A percentile compares a stretch with the other conserved stretches of the same genome.
phyloP scores from a whole-genome alignment of 1,140 invertebrate species.

The Drosophila sp. region DNA sequence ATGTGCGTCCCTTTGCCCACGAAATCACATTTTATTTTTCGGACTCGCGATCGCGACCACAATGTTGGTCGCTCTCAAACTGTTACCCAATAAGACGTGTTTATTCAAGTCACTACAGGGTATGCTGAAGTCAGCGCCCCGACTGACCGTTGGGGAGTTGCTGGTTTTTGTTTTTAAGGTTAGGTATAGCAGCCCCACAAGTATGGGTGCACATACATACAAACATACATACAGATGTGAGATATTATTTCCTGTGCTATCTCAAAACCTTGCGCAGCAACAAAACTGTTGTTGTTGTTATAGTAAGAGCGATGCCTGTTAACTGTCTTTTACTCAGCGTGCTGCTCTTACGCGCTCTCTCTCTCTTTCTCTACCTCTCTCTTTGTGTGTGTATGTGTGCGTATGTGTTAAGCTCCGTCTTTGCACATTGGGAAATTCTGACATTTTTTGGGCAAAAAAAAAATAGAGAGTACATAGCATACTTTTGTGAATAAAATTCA shows the following conservation, averaged over 20 bases:
- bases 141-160: neutral
- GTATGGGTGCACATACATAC: conserved; percentile 2
- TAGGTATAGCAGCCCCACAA: neutral
- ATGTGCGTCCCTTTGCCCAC: too few species aligned
- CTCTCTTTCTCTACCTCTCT: conserved; percentile 5
- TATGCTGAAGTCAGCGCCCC: neutral
- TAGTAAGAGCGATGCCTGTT: conserved; percentile 24
- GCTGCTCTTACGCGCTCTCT: conserved; percentile 18
- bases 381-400: neutral
- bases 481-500: too few species aligned
- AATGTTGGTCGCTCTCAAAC: too few species aligned
- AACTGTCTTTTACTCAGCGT: conserved; percentile 34
- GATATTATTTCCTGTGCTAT: conserved; percentile 59
- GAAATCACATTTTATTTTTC: too few species aligned
- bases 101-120: neutral
- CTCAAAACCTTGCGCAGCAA: conserved; percentile 38
- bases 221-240: conserved; percentile 7
- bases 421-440: too few species aligned
- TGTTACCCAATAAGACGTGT: too few species aligned
- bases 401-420: conserved; percentile 25
- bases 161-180: neutral
- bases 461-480: too few species aligned
- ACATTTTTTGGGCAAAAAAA: too few species aligned
- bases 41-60: too few species aligned
- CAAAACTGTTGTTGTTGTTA: conserved; percentile 16